Conservation (phyloP, 2,113 vertebrate genomes). For the Egretta garzetta region DNA sequence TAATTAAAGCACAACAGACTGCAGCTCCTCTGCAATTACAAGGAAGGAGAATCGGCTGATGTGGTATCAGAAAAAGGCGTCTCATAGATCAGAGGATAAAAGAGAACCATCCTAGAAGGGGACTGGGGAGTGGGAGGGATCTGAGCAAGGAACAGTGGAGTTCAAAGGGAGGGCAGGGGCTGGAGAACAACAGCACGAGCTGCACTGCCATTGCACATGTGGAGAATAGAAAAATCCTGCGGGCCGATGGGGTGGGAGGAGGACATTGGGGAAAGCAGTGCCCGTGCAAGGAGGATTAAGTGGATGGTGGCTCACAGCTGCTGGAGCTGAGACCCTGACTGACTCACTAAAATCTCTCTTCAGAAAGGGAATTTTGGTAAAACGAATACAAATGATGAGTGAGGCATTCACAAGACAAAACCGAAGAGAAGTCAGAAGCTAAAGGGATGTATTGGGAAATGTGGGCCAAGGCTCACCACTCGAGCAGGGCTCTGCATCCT, state of each 20-base stretch:
- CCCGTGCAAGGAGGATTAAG: neutral
- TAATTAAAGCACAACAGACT: constrained; percentile 52
- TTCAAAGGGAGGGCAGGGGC: neutral
- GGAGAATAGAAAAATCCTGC: neutral
- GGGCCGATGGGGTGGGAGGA: neutral
- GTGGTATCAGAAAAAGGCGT: neutral
- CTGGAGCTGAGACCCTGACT: neutral
- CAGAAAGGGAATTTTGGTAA: neutral
- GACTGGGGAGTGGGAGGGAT: neutral
- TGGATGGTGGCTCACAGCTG: neutral
- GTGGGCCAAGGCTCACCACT: neutral
- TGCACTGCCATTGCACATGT: fast-evolving
- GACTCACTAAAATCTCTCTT: neutral
- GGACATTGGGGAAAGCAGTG: neutral
- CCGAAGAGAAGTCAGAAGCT: neutral
- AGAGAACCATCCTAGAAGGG: neutral
- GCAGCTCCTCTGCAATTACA: constrained; percentile 13
- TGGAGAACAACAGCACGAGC: neutral
- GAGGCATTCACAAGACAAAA: neutral
- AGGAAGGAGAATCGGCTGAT: neutral
- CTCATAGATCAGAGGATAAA: neutral
- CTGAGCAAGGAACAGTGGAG: neutral
- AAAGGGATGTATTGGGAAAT: neutral
- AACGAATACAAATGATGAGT: neutral
- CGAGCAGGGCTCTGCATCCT: neutral